Evolutionary conservation across 2,113 vertebrate species (phyloP).

Genomic region (Albula goreensis): DNA sequence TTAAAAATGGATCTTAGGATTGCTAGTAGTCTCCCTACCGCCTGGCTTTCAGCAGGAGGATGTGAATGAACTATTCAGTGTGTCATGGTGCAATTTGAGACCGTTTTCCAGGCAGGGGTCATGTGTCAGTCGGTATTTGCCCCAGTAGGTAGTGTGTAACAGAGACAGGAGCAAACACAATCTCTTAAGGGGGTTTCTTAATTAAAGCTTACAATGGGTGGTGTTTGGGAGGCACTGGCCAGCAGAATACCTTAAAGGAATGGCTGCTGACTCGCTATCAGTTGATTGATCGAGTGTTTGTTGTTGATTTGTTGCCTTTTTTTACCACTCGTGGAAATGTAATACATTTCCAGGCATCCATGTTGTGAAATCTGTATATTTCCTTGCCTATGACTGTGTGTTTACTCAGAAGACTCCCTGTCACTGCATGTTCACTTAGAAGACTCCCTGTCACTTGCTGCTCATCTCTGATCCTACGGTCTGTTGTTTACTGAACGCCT

Average conservation of each 20-base stretch:
- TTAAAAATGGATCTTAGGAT: not conserved
- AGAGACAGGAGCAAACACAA: not conserved
- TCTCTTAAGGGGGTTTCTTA: not conserved
- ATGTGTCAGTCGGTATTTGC: not conserved
- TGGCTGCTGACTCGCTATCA: not conserved
- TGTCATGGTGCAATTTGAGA: not conserved
- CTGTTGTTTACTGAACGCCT: too few species aligned
- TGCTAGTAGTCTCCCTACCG: not conserved
- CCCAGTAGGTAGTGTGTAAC: not conserved
- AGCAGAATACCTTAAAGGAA: not conserved
- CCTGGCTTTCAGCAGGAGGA: not conserved
- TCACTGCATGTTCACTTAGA: too few species aligned
- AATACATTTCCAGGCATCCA: not conserved
- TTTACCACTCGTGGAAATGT: not conserved
- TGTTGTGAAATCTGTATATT: not conserved
- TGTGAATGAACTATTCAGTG: not conserved
- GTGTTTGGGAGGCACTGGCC: not conserved
- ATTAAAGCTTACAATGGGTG: not conserved
- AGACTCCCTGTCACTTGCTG: too few species aligned
- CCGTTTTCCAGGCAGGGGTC: not conserved
- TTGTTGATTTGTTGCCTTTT: not conserved
- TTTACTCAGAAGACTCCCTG: too few species aligned
- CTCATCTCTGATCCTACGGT: too few species aligned
- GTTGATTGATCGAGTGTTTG: not conserved
- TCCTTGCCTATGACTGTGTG: too few species aligned